Conservation (phyloP, 2,888 invertebrate species). For the Tortrix viridana region DNA sequence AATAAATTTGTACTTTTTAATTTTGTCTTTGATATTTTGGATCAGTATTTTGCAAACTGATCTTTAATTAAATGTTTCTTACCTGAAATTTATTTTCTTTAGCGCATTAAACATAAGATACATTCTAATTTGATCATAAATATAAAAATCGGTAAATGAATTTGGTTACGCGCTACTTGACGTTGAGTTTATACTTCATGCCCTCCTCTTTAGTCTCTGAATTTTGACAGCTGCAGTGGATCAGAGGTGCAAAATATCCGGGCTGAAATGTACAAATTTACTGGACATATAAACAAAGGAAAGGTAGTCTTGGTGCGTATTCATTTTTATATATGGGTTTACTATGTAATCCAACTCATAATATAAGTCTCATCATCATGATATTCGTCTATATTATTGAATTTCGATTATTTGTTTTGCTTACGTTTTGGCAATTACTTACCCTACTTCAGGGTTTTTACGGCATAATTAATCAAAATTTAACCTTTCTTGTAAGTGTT, state of each 20-base stretch:
- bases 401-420: constrained; percentile 21
- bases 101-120: no score
- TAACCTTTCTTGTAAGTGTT: constrained; percentile 4
- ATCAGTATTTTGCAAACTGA: no score
- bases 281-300: constrained; percentile 70
- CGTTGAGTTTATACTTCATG: constrained; percentile 41
- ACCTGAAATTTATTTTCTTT: no score
- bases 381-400: constrained; percentile 18
- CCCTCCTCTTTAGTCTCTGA: constrained; percentile 57
- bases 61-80: no score
- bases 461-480: constrained; percentile 2
- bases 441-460: constrained; percentile 22
- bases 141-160: neutral
- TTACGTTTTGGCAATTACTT: constrained; percentile 49
- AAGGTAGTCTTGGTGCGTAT: constrained; percentile 74
- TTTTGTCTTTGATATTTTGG: no score
- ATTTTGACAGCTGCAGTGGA: constrained; percentile 65
- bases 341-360: neutral
- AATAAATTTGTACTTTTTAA: no score
- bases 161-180: neutral
- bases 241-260: constrained; percentile 64
- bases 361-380: neutral
- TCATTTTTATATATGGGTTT: constrained; percentile 20
- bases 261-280: constrained; percentile 81
- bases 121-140: no score